Evolutionary conservation across 2,888 invertebrate species (phyloP).

Genomic region (Eilema griseolum): DNA sequence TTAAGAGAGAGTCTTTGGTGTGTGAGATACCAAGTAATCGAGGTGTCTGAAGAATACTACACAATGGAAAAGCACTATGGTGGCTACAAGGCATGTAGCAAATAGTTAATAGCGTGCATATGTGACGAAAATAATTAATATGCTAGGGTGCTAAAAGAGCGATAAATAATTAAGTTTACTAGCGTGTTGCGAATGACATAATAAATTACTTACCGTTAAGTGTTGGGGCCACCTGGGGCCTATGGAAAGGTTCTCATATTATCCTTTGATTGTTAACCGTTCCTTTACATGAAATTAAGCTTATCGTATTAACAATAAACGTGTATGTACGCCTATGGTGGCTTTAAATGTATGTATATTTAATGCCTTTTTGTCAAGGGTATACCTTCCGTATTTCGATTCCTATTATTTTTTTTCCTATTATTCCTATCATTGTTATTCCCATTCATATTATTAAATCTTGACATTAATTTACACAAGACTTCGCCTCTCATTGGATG

Average conservation of each 20-base stretch:
- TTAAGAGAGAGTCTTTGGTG: no score
- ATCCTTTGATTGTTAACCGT: not conserved
- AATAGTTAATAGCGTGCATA: not conserved
- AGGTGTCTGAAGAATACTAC: not conserved
- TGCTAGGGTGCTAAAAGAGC: not conserved
- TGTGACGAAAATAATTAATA: slow-evolving; percentile 5
- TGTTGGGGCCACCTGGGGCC: slow-evolving; percentile 1
- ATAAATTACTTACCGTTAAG: slow-evolving; percentile 19
- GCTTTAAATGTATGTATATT: no score
- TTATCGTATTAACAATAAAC: not conserved
- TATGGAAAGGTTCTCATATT: not conserved
- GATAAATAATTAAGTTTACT: slow-evolving; percentile 38
- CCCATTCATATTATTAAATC: no score
- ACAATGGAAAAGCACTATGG: not conserved
- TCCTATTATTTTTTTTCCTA: no score
- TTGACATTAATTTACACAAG: no score
- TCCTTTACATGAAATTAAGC: not conserved
- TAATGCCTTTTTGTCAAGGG: no score
- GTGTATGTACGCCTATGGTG: no score
- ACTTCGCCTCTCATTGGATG: no score
- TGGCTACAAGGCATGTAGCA: not conserved
- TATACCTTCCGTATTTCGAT: no score
- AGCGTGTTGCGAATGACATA: slow-evolving; percentile 25
- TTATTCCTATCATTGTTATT: no score
- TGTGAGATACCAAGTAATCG: no score